These are phyloP conservation scores for Diarsia mendica DNA, from an alignment of 2,888 invertebrate genomes.

Conservation along the genomic window DNA sequence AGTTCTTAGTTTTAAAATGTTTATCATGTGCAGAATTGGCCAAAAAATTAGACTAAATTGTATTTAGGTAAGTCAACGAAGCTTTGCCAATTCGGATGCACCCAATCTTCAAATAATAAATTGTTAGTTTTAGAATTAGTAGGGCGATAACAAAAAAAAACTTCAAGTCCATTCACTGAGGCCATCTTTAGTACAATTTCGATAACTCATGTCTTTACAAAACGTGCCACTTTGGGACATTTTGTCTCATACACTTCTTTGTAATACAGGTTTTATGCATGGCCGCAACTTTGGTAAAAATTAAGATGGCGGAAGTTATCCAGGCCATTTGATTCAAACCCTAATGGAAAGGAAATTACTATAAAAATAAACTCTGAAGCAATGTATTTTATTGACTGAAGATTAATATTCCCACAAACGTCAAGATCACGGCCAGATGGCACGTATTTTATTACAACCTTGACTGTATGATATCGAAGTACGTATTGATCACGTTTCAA, in stretches of 20 bases:
- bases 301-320: too few relatives aligned
- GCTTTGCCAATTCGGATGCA: neutral
- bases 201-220: too few relatives aligned
- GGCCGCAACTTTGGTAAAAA: too few relatives aligned
- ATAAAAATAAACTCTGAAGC: neutral
- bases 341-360: neutral
- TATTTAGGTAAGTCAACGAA: neutral
- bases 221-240: too few relatives aligned
- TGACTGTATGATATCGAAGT: conserved; percentile 1
- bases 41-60: neutral
- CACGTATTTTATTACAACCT: conserved; percentile 29
- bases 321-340: too few relatives aligned
- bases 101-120: too few relatives aligned
- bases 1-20: neutral
- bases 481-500: conserved; percentile 28
- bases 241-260: too few relatives aligned
- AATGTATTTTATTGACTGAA: neutral
- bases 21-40: neutral
- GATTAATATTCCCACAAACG: conserved; percentile 33
- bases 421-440: conserved; percentile 21
- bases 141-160: neutral
- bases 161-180: too few relatives aligned
- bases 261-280: too few relatives aligned
- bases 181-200: too few relatives aligned
- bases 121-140: neutral